A percentile compares a stretch with the other conserved stretches of the same genome.
Conservation (phyloP, 2,888 invertebrate species). For the Andrena bicolor region DNA sequence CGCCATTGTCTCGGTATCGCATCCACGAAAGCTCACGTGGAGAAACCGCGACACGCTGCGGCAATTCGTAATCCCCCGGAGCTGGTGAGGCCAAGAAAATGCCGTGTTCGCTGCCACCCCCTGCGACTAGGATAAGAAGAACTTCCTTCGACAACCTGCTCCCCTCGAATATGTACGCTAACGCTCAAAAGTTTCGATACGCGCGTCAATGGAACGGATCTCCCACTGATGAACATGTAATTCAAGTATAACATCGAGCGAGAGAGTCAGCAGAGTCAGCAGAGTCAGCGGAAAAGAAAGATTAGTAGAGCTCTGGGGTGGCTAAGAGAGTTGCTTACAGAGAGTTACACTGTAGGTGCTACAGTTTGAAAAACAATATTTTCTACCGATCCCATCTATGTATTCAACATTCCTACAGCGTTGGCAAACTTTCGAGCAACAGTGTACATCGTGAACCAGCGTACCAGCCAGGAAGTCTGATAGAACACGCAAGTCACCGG, state of each 20-base stretch:
- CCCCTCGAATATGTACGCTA: background rate
- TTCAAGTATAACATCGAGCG: too few relatives aligned
- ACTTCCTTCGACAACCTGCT: slow-evolving; percentile 2
- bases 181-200: slow-evolving; percentile 6
- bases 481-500: background rate
- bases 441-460: background rate
- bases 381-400: background rate
- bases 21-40: slow-evolving; percentile 41
- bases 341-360: background rate
- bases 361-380: background rate
- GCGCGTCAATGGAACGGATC: background rate
- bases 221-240: background rate
- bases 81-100: slow-evolving; percentile 48
- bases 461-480: background rate
- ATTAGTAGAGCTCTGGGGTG: too few relatives aligned
- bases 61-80: slow-evolving; percentile 71
- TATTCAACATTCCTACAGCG: background rate
- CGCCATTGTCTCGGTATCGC: slow-evolving; percentile 68
- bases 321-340: too few relatives aligned
- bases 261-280: too few relatives aligned
- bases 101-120: slow-evolving; percentile 34
- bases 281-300: too few relatives aligned
- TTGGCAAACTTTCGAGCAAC: background rate
- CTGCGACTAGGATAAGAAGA: slow-evolving; percentile 49
- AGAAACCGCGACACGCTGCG: slow-evolving; percentile 63